These are phyloP conservation scores for Eudasyphora cyanicolor DNA, from an alignment of 2,888 invertebrate species.

Conservation along the genomic window DNA sequence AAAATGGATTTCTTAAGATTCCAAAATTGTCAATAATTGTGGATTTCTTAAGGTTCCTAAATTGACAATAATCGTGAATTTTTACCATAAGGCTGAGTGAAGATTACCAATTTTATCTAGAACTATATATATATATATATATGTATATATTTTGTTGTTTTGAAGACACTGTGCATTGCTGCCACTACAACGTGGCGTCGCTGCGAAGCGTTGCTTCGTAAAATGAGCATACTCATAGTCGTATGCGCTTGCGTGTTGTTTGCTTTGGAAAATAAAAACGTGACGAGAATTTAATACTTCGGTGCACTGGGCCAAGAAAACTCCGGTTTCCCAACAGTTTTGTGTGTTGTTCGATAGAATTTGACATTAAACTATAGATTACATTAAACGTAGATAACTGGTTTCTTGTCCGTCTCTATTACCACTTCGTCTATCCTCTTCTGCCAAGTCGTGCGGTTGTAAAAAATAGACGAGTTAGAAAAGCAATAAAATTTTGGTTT, in stretches of 20 bases:
- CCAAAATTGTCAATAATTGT: no score
- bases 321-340: constrained; percentile 33
- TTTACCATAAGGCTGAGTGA: no score
- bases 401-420: neutral
- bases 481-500: no score
- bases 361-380: constrained; percentile 32
- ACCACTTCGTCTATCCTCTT: neutral
- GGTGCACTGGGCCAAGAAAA: constrained; percentile 2
- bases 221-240: neutral
- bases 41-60: no score
- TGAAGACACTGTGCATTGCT: neutral
- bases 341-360: neutral
- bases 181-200: no score
- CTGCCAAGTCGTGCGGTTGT: neutral
- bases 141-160: no score
- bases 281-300: constrained; percentile 52
- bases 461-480: constrained; percentile 19
- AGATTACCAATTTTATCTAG: no score
- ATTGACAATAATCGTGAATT: no score
- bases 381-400: constrained; percentile 22
- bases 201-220: no score
- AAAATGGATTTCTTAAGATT: no score
- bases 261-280: constrained; percentile 50
- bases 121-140: no score
- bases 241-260: neutral